These are phyloP conservation scores for Cotesia chilonis DNA, from an alignment of 1,140 invertebrate species.

Conservation along the genomic window DNA sequence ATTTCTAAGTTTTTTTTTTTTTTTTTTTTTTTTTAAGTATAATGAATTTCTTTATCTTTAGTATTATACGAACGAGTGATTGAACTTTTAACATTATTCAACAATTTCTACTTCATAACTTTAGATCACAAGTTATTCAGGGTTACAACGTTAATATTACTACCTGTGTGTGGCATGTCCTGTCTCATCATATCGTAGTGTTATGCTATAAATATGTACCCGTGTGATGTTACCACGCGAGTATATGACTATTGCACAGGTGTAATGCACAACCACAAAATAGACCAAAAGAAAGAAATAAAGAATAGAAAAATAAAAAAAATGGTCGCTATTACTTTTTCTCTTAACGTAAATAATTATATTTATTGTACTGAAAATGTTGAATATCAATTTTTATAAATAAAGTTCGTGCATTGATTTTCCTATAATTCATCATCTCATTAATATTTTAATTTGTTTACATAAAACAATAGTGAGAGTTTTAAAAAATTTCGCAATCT, in stretches of 20 bases:
- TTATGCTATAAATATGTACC: not conserved
- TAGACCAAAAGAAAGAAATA: not conserved
- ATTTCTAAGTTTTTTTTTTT: not conserved
- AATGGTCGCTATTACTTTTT: not conserved
- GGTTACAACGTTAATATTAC: constrained; percentile 2
- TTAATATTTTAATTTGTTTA: no score
- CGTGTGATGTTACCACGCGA: constrained; percentile 22
- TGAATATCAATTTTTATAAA: no score
- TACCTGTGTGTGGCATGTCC: no score
- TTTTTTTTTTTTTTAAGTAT: not conserved
- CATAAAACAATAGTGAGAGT: no score
- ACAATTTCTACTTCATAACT: not conserved
- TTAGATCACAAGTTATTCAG: constrained; percentile 1
- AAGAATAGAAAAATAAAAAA: not conserved
- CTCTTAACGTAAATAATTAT: no score
- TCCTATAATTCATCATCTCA: no score
- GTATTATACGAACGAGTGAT: no score
- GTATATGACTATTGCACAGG: constrained; percentile 5
- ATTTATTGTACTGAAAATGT: no score
- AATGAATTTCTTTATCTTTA: not conserved
- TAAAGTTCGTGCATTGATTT: no score
- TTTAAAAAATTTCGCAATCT: no score
- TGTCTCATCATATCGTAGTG: no score
- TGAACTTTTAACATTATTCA: not conserved
- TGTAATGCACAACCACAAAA: constrained; percentile 14